A percentile compares a stretch with the other conserved stretches of the same genome.
Conservation (phyloP, 2,888 invertebrate genomes). For the Ophioninae sp. region DNA sequence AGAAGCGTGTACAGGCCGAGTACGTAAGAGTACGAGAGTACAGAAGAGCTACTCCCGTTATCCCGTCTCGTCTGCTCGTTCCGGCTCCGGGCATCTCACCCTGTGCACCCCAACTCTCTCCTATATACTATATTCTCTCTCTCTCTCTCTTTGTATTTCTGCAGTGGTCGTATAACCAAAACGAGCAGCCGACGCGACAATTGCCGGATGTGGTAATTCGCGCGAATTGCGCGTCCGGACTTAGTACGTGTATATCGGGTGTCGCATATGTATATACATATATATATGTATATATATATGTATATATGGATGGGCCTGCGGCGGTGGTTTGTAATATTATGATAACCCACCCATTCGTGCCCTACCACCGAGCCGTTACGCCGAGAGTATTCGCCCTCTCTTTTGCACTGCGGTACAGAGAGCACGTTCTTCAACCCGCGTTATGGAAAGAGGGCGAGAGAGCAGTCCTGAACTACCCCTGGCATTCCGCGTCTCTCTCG, state of each 20-base stretch:
- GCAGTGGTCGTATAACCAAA: slow-evolving; percentile 63
- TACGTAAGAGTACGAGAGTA: slow-evolving; percentile 58
- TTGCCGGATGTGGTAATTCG: slow-evolving; percentile 75
- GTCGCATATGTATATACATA: slow-evolving; percentile 72
- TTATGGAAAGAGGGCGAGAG: slow-evolving; percentile 27
- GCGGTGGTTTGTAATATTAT: slow-evolving; percentile 81
- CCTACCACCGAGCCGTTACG: slow-evolving; percentile 65
- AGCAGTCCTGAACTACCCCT: slow-evolving; percentile 37
- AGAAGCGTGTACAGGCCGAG: not conserved
- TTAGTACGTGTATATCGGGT: slow-evolving; percentile 72
- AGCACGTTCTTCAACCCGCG: slow-evolving; percentile 54
- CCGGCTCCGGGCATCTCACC: slow-evolving; percentile 36
- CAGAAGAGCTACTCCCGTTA: slow-evolving; percentile 48
- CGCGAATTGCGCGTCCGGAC: slow-evolving; percentile 75
- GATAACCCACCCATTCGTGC: slow-evolving; percentile 77
- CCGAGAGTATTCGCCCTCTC: slow-evolving; percentile 53
- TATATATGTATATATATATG: too few relatives aligned
- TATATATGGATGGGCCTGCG: slow-evolving; percentile 71
- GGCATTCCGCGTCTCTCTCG: slow-evolving; percentile 45
- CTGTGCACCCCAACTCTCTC: not conserved
- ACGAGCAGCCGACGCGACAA: slow-evolving; percentile 67
- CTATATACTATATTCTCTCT: slow-evolving; percentile 25
- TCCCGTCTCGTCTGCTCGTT: slow-evolving; percentile 47
- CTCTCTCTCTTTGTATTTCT: slow-evolving; percentile 51
- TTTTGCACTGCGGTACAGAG: slow-evolving; percentile 15